Conservation (phyloP, 2,888 invertebrate genomes). For the Brachyptera risi region DNA sequence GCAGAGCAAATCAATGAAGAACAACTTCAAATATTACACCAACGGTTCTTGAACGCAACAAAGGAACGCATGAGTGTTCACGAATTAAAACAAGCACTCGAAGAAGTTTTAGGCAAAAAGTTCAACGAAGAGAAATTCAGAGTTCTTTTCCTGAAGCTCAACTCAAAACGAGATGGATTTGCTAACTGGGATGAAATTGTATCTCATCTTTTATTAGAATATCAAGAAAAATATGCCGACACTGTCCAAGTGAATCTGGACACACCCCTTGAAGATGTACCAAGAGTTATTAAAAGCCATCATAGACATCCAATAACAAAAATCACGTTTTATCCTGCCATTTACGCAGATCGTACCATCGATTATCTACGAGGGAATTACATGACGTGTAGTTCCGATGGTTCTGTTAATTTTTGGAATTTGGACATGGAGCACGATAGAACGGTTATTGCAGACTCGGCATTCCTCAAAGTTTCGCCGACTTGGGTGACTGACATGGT, state of each 20-base stretch:
- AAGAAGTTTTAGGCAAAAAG: not conserved
- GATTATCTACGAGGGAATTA: slow-evolving; percentile 64
- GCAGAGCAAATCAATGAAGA: slow-evolving; percentile 47
- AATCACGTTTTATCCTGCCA: slow-evolving; percentile 59
- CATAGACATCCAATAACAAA: slow-evolving; percentile 66
- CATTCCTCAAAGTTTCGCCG: slow-evolving; percentile 55
- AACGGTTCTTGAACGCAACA: slow-evolving; percentile 47
- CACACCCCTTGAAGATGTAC: slow-evolving; percentile 57
- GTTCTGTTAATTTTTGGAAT: slow-evolving; percentile 73
- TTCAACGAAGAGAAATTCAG: slow-evolving; percentile 15
- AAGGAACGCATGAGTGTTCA: slow-evolving; percentile 5
- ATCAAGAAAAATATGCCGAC: slow-evolving; percentile 61
- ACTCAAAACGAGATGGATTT: slow-evolving; percentile 1
- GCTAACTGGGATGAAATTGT: slow-evolving; percentile 70
- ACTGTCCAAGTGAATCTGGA: slow-evolving; percentile 59
- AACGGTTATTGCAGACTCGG: slow-evolving; percentile 41
- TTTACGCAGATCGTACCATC: slow-evolving; percentile 41
- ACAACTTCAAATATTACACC: slow-evolving; percentile 49
- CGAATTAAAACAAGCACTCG: slow-evolving; percentile 17
- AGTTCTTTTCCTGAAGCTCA: slow-evolving; percentile 26
- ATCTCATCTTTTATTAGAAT: slow-evolving; percentile 69
- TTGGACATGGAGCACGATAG: slow-evolving; percentile 55
- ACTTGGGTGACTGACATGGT: slow-evolving; percentile 73
- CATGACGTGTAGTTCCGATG: slow-evolving; percentile 71
- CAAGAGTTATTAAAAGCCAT: slow-evolving; percentile 56